Evolutionary conservation across 1,140 invertebrate species (phyloP), one percentile per base, ranked within the genome.

Genomic region (Micrasema minimum): DNA sequence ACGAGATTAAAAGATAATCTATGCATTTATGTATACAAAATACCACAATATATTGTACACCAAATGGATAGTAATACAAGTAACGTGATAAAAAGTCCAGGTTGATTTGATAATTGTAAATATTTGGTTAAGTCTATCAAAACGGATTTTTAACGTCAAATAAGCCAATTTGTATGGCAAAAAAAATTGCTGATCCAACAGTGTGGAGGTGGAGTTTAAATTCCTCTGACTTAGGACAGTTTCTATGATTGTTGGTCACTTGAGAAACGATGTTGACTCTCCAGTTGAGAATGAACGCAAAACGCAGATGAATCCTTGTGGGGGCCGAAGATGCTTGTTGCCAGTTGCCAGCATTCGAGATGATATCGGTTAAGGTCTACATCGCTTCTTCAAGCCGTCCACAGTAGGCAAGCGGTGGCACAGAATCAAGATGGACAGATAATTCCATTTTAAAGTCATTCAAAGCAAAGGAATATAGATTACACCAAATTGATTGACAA

Each of bases 341-440:
- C 10, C 10, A 11, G 11, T 14, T 14, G 45, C 20, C 55, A 38
- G 37, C 55, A 38, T 20, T 16, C 31, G 4, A 46, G 43, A 51
- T 51, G 48, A 51, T 51, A 51, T 51, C 48, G 48, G 48, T 22
- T 59, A 18, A 18, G 31, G 37, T 20, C 35, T 38, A 16, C 55
- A 38, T 59, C 14, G 55, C 51, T 35, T 59, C 55, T 18, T 3
- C 14, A 3, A 16, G 14, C 18, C 10, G n/a, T 37, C 26, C 26
- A 37, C 26, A 35, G 37, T 10, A 18, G 9, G 12, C 14, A 10
- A 22, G 10, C 35, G 9, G n/a, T 38, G 16, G 16, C 37, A 41
- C 31, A n/a, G n/a, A 3, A 7, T n/a, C 4, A 31, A n/a, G 1
- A 37, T 16, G 6, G 12, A 14, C 43, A 12, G 43, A 5, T 14